Evolutionary conservation across 2,113 vertebrate genomes (phyloP), one percentile per base, ranked within the genome.

Genomic region (Oncorhynchus nerka): DNA sequence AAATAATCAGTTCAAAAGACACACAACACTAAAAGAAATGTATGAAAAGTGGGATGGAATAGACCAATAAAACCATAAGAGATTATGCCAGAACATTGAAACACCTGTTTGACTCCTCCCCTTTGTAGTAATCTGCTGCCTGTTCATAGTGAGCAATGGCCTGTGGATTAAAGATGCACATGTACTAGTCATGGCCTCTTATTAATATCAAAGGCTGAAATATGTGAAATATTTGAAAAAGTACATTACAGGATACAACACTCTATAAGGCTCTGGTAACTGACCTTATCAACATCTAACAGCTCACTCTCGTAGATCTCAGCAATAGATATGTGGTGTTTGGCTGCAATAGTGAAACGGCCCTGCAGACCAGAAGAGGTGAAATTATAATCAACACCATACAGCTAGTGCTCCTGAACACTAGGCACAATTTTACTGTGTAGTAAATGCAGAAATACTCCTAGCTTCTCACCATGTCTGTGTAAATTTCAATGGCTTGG

Each of bases 51-150:
- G 4, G 2, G 24, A 5, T 7, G 75, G 48, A 74, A 24, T 55
- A 62, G n/a, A 30, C 3, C 20, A 6, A 30, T 28, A n/a, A 1
- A 19, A 69, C 64, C 65, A 67, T 48, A 32, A 22, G 22, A 19
- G n/a, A 8, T n/a, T 64, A 19, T 19, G 8, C 13, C 16, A 24
- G 13, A 4, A 11, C 19, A 49, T 22, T 8, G 22, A 20, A 20
- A 11, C 92, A 95, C 95, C 95, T 95, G 89, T 92, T 94, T 32
- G 94, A 95, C 70, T 95, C 94, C 80, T 95, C 94, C n/a, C 94
- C 93, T 85, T 95, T 95, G 88, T 94, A 95, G 83, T 95, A 95
- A 82, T 95, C 95, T 2, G 93, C 94, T 0, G 95, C 93, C 81
- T 95, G 94, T 79, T 95, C 94, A 0, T 95, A 95, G 82, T 95